A percentile compares a stretch with the other conserved stretches of the same genome.
Conservation (phyloP, 2,797 vertebrate genomes). For the Rhabdomys pumilio region DNA sequence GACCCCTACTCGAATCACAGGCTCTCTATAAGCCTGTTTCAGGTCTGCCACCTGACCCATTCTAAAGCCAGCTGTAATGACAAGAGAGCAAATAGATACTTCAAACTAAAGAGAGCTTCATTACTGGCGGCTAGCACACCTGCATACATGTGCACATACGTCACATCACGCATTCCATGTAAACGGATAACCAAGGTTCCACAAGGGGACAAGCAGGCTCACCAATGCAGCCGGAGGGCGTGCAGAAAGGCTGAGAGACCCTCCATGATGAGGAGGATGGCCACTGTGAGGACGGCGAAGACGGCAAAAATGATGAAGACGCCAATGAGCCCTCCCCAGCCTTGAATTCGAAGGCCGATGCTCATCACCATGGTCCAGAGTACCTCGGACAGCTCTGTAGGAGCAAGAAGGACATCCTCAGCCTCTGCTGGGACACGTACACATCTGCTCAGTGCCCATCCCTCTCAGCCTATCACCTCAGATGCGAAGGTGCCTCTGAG, state of each 20-base stretch:
- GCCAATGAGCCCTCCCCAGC: conserved; percentile 87
- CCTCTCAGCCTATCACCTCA: neutral
- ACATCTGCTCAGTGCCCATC: neutral
- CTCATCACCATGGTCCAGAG: conserved; percentile 93
- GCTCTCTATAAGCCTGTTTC: neutral
- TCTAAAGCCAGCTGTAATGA: neutral
- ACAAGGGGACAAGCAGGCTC: neutral
- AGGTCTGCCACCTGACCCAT: neutral
- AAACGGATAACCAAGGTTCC: neutral
- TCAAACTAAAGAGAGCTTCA: neutral
- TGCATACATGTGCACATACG: rapidly evolving
- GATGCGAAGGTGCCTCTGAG: neutral
- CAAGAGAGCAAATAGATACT: neutral
- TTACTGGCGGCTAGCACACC: neutral
- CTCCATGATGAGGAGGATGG: conserved; percentile 92
- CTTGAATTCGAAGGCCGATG: conserved; percentile 71
- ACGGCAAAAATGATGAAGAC: conserved; percentile 89
- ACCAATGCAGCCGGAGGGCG: conserved; percentile 92
- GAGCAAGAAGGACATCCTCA: neutral
- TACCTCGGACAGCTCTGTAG: conserved; percentile 91
- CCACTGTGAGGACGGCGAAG: conserved; percentile 89
- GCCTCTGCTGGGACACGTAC: rapidly evolving
- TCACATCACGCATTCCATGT: neutral
- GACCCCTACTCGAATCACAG: rapidly evolving
- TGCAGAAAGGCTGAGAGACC: conserved; percentile 93